Conservation (phyloP, 92 coral and sea anemone species). For the Heliopora coerulea region DNA sequence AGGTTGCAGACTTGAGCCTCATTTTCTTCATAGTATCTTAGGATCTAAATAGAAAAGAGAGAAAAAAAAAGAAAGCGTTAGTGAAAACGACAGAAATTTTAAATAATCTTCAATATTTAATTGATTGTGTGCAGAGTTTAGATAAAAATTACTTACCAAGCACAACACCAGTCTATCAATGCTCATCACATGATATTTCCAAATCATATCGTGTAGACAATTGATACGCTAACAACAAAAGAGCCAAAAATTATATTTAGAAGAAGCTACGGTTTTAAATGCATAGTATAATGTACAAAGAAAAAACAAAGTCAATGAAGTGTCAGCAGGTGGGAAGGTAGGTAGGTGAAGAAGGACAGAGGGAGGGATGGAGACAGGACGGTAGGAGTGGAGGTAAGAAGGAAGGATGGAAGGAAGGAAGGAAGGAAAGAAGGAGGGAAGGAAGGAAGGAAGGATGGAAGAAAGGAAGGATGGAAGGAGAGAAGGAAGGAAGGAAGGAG, state of each 20-base stretch:
- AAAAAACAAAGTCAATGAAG: too few species aligned
- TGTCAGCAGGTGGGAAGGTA: neutral
- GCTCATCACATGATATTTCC: constrained; percentile 95
- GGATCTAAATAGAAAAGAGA: constrained; percentile 56
- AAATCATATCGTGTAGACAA: constrained; percentile 86
- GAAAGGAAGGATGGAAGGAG: neutral
- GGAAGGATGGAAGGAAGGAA: constrained; percentile 3
- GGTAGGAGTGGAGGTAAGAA: neutral
- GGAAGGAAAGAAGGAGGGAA: constrained; percentile 16
- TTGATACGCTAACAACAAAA: constrained; percentile 62
- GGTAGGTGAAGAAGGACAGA: neutral
- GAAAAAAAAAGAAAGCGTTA: neutral
- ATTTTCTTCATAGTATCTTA: constrained; percentile 89
- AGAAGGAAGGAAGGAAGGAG: neutral
- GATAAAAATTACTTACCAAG: constrained; percentile 72
- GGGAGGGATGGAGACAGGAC: too few species aligned
- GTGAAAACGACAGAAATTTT: too few species aligned
- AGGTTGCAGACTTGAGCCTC: constrained; percentile 98
- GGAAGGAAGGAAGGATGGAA: constrained; percentile 2
- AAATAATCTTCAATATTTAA: neutral
- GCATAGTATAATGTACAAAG: too few species aligned
- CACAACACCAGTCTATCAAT: constrained; percentile 83
- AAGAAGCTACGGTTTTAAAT: neutral
- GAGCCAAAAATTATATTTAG: neutral
- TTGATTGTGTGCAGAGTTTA: neutral